A percentile compares a stretch with the other conserved stretches of the same genome.
These are phyloP conservation scores for Pangasianodon hypophthalmus DNA, from an alignment of 2,113 vertebrate species.

Conservation along the genomic window DNA sequence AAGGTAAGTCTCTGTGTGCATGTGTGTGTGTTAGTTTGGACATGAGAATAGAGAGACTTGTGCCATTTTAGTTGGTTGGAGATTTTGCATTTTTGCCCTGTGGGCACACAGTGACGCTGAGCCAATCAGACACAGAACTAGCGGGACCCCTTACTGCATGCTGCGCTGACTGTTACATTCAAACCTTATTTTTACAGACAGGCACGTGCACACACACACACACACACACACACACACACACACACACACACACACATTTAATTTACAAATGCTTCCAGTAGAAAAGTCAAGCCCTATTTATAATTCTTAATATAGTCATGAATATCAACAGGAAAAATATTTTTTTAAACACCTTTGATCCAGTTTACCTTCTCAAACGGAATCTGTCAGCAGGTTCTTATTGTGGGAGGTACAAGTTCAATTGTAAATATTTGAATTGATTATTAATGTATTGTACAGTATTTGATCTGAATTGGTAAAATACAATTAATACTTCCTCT, in stretches of 20 bases:
- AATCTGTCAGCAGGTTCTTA: background rate
- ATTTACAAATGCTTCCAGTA: background rate
- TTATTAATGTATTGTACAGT: background rate
- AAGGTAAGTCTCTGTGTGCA: slow-evolving; percentile 69
- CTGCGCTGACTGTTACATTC: slow-evolving; percentile 47
- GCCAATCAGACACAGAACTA: slow-evolving; percentile 56
- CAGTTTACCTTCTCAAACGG: too few species aligned
- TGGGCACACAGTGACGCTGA: slow-evolving; percentile 52
- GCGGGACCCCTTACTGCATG: slow-evolving; percentile 48
- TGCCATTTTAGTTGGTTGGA: slow-evolving; percentile 47
- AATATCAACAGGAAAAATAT: background rate
- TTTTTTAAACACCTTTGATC: background rate
- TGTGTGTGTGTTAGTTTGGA: background rate
- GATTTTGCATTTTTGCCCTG: slow-evolving; percentile 35
- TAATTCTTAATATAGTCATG: slow-evolving; percentile 11
- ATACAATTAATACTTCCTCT: background rate
- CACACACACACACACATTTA: background rate
- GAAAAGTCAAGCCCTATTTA: background rate
- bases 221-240: slow-evolving; percentile 3
- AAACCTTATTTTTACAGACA: background rate
- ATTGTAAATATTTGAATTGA: slow-evolving; percentile 2
- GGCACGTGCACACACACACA: background rate
- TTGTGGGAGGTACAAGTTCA: background rate
- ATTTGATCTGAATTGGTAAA: background rate
- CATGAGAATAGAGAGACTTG: background rate